Conservation (phyloP, 1,140 invertebrate genomes). For the Oryctes rhinoceros region DNA sequence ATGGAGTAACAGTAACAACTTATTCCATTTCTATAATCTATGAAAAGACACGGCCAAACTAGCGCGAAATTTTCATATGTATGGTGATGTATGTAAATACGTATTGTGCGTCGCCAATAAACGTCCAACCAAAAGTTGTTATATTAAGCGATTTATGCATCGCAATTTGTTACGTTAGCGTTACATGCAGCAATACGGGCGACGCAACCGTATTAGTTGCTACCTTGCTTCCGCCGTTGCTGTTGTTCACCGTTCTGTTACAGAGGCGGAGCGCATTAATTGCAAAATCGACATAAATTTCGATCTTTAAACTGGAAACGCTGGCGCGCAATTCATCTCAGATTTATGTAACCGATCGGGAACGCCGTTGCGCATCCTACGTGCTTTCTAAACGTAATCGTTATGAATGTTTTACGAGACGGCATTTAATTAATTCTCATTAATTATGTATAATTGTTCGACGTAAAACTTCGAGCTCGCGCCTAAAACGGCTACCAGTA, state of each 20-base stretch:
- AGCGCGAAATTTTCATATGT: no score
- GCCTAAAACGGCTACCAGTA: not conserved
- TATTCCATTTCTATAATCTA: no score
- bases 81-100: no score
- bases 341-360: constrained; percentile 24
- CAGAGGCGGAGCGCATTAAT: not conserved
- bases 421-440: constrained; percentile 32
- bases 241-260: not conserved
- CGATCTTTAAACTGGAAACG: constrained; percentile 9
- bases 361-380: constrained; percentile 3
- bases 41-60: no score
- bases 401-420: constrained; percentile 31
- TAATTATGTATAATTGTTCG: constrained; percentile 38
- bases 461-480: constrained; percentile 27
- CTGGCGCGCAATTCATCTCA: constrained; percentile 1
- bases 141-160: not conserved
- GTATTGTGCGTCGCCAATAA: not conserved
- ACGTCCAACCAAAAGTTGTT: not conserved
- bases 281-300: constrained; percentile 22
- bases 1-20: no score
- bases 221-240: not conserved
- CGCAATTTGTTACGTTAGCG: not conserved
- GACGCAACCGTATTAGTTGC: not conserved
- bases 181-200: not conserved
- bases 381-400: constrained; percentile 12